Conservation (phyloP, 1,140 invertebrate species). For the Heliconius melpomene region DNA sequence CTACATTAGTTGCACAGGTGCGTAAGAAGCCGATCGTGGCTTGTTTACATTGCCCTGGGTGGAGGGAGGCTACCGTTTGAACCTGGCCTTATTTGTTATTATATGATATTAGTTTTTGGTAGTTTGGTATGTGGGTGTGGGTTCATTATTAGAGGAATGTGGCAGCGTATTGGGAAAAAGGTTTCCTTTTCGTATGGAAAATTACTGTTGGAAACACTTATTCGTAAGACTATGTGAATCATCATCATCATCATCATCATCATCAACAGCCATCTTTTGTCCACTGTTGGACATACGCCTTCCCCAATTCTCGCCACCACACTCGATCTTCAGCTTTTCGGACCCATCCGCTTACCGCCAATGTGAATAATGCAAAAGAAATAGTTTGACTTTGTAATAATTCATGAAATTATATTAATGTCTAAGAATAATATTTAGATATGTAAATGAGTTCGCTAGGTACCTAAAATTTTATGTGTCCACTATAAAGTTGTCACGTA, state of each 20-base stretch:
- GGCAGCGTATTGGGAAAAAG: neutral
- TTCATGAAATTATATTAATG: neutral
- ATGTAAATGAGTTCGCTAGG: too few species aligned
- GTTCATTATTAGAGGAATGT: neutral
- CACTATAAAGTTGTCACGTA: too few species aligned
- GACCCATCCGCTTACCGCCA: too few species aligned
- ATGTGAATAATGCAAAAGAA: neutral
- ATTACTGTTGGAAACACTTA: neutral
- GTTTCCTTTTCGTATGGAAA: neutral
- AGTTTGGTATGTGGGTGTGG: neutral
- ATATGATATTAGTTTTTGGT: neutral
- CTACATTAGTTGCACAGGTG: slow-evolving; percentile 20
- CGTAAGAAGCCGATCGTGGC: slow-evolving; percentile 4
- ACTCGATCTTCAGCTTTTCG: too few species aligned
- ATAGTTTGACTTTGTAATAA: neutral
- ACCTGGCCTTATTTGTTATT: slow-evolving; percentile 5
- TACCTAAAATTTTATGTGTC: too few species aligned
- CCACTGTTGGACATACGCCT: too few species aligned
- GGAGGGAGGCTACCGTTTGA: slow-evolving; percentile 16
- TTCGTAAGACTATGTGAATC: neutral
- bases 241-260: too few species aligned
- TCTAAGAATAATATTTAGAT: too few species aligned
- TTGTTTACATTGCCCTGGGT: neutral
- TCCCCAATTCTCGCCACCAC: too few species aligned
- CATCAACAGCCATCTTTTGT: too few species aligned